Conservation (phyloP, 1,140 invertebrate genomes). For the Akabosia matsudoensis region DNA sequence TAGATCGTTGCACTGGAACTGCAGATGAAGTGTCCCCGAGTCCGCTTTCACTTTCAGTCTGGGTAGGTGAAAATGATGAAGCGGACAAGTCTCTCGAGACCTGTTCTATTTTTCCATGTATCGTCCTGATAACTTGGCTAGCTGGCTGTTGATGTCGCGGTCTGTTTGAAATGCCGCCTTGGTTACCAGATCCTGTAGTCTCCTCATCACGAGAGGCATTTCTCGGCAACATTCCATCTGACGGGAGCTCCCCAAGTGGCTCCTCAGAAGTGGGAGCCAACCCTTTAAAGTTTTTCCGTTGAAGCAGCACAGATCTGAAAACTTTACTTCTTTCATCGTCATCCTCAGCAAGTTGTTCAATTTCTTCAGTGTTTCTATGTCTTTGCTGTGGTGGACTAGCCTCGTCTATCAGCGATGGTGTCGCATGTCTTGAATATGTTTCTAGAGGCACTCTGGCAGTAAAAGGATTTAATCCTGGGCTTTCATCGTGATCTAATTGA, state of each 20-base stretch:
- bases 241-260: neutral
- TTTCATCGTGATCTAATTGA: neutral
- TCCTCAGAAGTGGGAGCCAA: neutral
- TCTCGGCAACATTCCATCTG: neutral
- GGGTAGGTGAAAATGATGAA: neutral
- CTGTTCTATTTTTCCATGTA: neutral
- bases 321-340: neutral
- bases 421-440: neutral
- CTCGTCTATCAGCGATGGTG: no score
- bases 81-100: neutral
- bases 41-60: neutral
- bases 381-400: neutral
- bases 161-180: neutral
- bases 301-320: neutral
- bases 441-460: neutral
- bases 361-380: neutral
- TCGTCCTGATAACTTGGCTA: neutral
- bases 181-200: neutral
- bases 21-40: neutral
- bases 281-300: conserved; percentile 4
- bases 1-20: neutral
- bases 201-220: neutral
- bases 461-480: neutral
- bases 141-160: neutral
- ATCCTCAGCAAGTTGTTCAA: no score